phyloP scores from a whole-genome alignment of 2,113 vertebrate species.

The Myotis lucifugus region DNA sequence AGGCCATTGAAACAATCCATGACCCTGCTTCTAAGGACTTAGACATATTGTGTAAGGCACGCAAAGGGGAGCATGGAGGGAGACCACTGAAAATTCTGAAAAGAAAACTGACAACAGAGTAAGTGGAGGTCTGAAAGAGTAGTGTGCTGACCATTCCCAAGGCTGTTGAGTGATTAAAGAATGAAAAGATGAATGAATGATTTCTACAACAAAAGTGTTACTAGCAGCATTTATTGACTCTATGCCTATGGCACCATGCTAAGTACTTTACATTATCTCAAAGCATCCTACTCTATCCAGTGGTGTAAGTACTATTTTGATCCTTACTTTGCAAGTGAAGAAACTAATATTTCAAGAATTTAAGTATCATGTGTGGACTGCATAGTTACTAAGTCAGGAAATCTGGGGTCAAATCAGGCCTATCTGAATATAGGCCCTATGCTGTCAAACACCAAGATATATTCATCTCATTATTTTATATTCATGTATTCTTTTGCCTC shows the following conservation, averaged over 20 bases:
- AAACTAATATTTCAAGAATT: background rate
- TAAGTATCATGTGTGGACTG: background rate
- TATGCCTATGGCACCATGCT: background rate
- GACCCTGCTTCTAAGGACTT: background rate
- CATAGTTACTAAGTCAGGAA: background rate
- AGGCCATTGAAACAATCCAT: background rate
- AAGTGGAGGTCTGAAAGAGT: background rate
- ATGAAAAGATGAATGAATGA: background rate
- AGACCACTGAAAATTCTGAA: background rate
- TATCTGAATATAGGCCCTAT: background rate
- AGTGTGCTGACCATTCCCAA: background rate
- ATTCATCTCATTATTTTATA: background rate
- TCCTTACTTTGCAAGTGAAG: background rate
- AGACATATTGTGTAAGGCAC: background rate
- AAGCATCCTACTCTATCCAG: background rate
- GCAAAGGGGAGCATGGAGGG: accelerated
- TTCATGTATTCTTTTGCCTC: background rate
- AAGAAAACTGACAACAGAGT: background rate
- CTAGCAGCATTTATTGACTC: background rate
- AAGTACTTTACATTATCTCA: background rate
- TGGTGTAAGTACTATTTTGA: background rate
- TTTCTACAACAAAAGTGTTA: background rate
- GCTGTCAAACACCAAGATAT: background rate
- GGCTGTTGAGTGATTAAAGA: background rate
- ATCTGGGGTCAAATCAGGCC: background rate